Conservation (phyloP, 2,113 vertebrate genomes). For the Dascyllus trimaculatus region DNA sequence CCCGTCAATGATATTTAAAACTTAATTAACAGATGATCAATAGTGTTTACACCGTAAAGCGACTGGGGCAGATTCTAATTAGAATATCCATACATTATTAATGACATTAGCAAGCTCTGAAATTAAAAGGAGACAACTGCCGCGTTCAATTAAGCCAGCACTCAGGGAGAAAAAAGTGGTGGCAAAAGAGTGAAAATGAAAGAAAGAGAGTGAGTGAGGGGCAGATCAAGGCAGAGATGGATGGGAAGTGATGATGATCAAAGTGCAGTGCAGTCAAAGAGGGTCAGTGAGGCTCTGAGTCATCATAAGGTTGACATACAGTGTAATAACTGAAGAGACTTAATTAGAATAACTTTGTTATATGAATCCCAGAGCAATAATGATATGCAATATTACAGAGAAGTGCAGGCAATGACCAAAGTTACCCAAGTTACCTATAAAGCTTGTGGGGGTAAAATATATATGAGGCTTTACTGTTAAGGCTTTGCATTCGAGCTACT, state of each 20-base stretch:
- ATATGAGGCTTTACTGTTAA: conserved; percentile 15
- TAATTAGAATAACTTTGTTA: conserved; percentile 31
- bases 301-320: conserved; percentile 16
- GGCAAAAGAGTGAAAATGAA: conserved; percentile 36
- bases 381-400: conserved; percentile 20
- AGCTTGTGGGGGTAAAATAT: neutral
- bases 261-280: conserved; percentile 38
- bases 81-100: conserved; percentile 88
- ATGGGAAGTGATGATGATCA: conserved; percentile 48
- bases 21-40: conserved; percentile 87
- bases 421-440: conserved; percentile 1
- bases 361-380: conserved; percentile 31
- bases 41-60: conserved; percentile 86
- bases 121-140: conserved; percentile 85
- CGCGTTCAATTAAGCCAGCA: conserved; percentile 75
- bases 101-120: conserved; percentile 81
- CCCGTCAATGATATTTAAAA: conserved; percentile 83
- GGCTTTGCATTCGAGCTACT: conserved; percentile 2
- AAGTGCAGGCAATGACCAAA: neutral
- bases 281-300: conserved; percentile 18
- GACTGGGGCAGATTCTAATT: conserved; percentile 84
- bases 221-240: conserved; percentile 34
- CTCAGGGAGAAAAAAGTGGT: conserved; percentile 44
- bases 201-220: conserved; percentile 21
- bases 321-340: conserved; percentile 22